phyloP scores from a whole-genome alignment of 1,140 invertebrate species.

The Aphidius ervi region DNA sequence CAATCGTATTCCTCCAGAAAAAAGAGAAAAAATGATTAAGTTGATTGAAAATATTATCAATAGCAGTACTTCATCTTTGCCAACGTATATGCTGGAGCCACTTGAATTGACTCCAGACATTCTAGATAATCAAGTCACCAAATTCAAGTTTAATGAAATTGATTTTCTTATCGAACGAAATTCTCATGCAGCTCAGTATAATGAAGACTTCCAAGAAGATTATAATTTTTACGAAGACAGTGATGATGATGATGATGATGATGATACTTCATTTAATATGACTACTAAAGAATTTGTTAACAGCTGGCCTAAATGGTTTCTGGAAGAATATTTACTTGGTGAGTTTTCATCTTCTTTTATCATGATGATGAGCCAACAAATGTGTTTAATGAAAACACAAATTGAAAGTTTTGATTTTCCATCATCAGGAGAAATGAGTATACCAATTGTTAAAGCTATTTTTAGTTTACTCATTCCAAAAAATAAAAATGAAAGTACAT shows the following conservation, averaged over 20 bases:
- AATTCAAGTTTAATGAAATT: conserved; percentile 31
- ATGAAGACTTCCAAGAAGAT: conserved; percentile 16
- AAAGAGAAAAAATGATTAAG: conserved; percentile 53
- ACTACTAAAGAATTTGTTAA: conserved; percentile 11
- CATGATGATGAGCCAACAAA: conserved; percentile 61
- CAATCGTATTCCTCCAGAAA: conserved; percentile 53
- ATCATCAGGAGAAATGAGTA: conserved; percentile 59
- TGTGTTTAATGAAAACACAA: conserved; percentile 61
- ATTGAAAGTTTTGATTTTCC: conserved; percentile 43
- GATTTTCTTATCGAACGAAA: conserved; percentile 4
- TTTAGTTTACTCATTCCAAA: conserved; percentile 62
- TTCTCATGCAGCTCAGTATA: too few species aligned
- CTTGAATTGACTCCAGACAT: conserved; percentile 29
- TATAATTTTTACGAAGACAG: conserved; percentile 16
- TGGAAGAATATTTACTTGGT: conserved; percentile 57
- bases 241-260: conserved; percentile 14
- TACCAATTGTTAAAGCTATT: conserved; percentile 62
- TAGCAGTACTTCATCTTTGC: conserved; percentile 56
- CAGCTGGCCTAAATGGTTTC: conserved; percentile 61
- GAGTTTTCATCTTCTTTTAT: conserved; percentile 61
- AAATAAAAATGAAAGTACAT: conserved; percentile 37
- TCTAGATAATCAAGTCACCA: conserved; percentile 9
- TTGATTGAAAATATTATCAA: conserved; percentile 61
- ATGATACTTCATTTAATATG: conserved; percentile 5
- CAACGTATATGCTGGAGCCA: conserved; percentile 52